Evolutionary conservation across 2,113 vertebrate genomes (phyloP).

Genomic region (Coryphaenoides rupestris): DNA sequence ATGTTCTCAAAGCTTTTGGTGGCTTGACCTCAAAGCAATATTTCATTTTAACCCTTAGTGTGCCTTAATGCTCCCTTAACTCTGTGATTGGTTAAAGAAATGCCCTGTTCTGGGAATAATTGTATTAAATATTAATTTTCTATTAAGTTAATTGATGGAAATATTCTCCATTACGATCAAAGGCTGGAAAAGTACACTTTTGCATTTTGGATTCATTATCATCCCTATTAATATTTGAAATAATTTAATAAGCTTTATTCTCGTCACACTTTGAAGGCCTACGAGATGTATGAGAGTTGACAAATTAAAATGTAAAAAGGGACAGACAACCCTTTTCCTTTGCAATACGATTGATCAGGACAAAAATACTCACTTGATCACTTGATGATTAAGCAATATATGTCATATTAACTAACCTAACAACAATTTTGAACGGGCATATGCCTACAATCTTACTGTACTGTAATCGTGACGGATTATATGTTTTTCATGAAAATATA

Average conservation of each 20-base stretch:
- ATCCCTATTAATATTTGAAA: background rate
- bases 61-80: background rate
- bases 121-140: background rate
- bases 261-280: background rate
- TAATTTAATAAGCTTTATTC: background rate
- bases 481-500: too few relatives aligned
- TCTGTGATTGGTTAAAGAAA: background rate
- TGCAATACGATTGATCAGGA: too few relatives aligned
- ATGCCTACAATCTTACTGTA: too few relatives aligned
- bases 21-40: background rate
- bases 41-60: background rate
- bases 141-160: background rate
- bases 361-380: too few relatives aligned
- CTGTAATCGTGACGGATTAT: too few relatives aligned
- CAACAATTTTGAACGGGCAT: too few relatives aligned
- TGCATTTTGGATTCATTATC: background rate
- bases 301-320: too few relatives aligned
- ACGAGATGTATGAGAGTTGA: background rate
- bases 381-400: too few relatives aligned
- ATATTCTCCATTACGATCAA: background rate
- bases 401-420: too few relatives aligned
- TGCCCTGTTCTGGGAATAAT: background rate
- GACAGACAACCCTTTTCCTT: too few relatives aligned
- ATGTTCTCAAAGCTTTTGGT: background rate
- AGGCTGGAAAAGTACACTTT: background rate